A percentile compares a stretch with the other conserved stretches of the same genome.
These are phyloP conservation scores for Coendou prehensilis DNA, from an alignment of 2,797 vertebrate genomes.

Conservation along the genomic window DNA sequence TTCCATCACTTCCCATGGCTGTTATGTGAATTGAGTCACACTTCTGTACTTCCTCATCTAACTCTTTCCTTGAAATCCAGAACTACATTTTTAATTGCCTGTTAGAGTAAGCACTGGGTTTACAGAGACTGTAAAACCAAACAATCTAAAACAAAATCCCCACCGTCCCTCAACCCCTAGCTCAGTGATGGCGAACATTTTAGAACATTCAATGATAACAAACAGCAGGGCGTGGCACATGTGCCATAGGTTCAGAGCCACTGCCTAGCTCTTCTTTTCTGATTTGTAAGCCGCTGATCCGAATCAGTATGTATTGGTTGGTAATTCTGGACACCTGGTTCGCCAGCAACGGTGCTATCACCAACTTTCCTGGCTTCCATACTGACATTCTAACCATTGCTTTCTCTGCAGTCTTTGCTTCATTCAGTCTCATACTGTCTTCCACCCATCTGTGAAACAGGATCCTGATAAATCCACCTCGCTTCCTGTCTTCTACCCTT, in stretches of 20 bases:
- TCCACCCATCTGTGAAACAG: background rate
- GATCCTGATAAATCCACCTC: background rate
- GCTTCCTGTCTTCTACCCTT: background rate
- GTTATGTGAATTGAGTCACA: background rate
- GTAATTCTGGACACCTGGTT: background rate
- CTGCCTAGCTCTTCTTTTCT: background rate
- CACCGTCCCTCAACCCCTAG: background rate
- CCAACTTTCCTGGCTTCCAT: background rate
- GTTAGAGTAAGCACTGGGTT: background rate
- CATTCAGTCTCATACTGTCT: fast-evolving
- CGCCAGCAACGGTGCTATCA: fast-evolving
- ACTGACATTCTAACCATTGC: background rate
- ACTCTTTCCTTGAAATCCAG: background rate
- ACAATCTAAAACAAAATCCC: background rate
- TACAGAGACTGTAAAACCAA: background rate
- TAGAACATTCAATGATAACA: background rate
- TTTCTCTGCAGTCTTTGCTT: background rate
- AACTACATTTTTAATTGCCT: background rate
- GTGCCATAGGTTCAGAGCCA: background rate
- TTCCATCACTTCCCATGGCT: too few species aligned
- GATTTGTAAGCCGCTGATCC: background rate
- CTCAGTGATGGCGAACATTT: background rate
- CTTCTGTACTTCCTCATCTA: background rate
- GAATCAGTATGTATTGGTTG: background rate
- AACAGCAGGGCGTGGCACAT: background rate